Percentiles rank a stretch among this genome's conserved stretches.
phyloP scores from a whole-genome alignment of 2,113 vertebrate species.

The Campylorhamphus procurvoides region DNA sequence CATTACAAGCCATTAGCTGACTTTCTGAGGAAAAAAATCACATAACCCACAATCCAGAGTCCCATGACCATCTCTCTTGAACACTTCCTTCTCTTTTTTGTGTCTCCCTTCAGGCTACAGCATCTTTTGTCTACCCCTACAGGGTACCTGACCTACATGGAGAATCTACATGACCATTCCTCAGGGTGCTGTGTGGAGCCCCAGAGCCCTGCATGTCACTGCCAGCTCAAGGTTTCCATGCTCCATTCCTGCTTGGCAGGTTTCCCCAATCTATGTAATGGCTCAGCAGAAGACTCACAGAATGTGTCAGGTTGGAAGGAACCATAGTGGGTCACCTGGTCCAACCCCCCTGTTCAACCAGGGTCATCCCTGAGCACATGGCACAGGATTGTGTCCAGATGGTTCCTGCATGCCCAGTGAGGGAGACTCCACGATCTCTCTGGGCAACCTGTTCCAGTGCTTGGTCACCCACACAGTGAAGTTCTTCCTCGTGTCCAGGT shows the following conservation, averaged over 20 bases:
- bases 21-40: neutral
- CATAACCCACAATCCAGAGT: rapidly evolving
- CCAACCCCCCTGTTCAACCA: neutral
- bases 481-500: neutral
- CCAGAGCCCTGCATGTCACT: rapidly evolving
- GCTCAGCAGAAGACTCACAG: neutral
- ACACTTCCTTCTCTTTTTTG: neutral
- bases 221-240: rapidly evolving
- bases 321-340: neutral
- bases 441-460: neutral
- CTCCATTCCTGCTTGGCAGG: neutral
- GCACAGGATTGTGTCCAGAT: neutral
- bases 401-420: neutral
- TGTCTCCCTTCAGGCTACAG: neutral
- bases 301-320: neutral
- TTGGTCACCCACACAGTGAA: neutral
- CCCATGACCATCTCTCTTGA: rapidly evolving
- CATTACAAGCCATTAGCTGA: neutral
- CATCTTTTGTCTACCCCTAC: neutral
- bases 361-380: neutral
- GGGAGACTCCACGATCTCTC: neutral
- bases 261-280: rapidly evolving
- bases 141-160: rapidly evolving
- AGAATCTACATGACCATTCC: rapidly evolving
- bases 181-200: rapidly evolving